Conservation (phyloP, 2,888 invertebrate genomes). For the Arctia plantaginis region DNA sequence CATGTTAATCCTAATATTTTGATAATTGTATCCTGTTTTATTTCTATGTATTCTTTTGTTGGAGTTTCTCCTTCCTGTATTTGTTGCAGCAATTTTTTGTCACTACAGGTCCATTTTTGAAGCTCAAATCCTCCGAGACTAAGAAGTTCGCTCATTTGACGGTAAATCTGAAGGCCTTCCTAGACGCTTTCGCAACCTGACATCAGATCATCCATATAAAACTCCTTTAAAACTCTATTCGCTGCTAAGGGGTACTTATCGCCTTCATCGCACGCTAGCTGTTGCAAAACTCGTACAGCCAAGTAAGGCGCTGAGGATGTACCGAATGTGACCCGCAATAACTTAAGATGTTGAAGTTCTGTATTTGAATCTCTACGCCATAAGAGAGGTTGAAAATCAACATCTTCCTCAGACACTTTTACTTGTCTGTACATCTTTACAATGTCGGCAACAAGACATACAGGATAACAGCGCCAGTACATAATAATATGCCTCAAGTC, state of each 20-base stretch:
- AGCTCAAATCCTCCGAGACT: conserved; percentile 18
- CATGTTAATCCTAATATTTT: neutral
- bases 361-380: neutral
- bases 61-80: no score
- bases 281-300: neutral
- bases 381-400: no score
- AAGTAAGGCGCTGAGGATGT: no score
- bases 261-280: neutral
- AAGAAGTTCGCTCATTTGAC: conserved; percentile 18
- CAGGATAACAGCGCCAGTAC: neutral
- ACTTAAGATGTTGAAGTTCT: neutral
- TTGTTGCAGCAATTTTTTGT: no score
- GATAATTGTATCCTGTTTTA: conserved; percentile 10
- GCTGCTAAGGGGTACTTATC: neutral
- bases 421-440: no score
- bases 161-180: no score
- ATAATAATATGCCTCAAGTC: no score
- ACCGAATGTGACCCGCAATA: neutral
- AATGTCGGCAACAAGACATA: neutral
- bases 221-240: conserved; percentile 13
- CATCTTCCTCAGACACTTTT: no score
- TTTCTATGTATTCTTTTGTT: no score
- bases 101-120: conserved; percentile 26
- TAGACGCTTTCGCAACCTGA: conserved; percentile 11
- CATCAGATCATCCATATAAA: no score